Evolutionary conservation across 2,113 vertebrate species (phyloP), one percentile per base, ranked within the genome.

Genomic region (Hepsetus odoe): DNA sequence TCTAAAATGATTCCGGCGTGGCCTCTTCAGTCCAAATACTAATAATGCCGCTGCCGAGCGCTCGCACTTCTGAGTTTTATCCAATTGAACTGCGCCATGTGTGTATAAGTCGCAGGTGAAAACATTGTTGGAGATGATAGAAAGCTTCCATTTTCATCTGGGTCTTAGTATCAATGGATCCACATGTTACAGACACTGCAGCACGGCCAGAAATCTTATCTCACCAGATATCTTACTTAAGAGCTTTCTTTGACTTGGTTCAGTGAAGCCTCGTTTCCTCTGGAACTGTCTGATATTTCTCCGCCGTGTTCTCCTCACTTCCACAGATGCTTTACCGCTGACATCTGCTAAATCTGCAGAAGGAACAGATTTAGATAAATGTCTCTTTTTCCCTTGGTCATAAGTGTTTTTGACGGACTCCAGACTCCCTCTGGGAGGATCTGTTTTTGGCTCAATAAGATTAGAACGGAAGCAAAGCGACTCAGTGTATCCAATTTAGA

Each of bases 351-450:
- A 68, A 66, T 71, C 67, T 70, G 56, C 64, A 32, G 65, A 4
- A 40, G 49, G 14, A 58, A 62, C 28, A 73, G 35, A 53, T 77
- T 65, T 35, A 42, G 13, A 65, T 81, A 51, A 76, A 56, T 59
- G 30, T 24, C 12, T 28, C 38, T 51, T 51, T 55, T 65, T 66
- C 56, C 66, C 35, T 38, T 56, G 44, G 13, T 38, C 12, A 38
- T 66, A 46, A 76, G 67, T 72, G 58, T 56, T 65, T 81, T 66
- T 65, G 56, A 76, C 67, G 56, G 67, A 58, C 51, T 72, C 61
- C 67, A 71, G 73, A 81, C 58, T 62, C 67, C 49, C 72, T 72
- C 55, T 59, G 22, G 28, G 22, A 71, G 35, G 61, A 32, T 69
- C 73, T 44, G 67, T 44, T 24, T 56, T 28, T 56, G 24, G 58